Conservation (phyloP, 2,113 vertebrate species). For the Baryphthengus martii region DNA sequence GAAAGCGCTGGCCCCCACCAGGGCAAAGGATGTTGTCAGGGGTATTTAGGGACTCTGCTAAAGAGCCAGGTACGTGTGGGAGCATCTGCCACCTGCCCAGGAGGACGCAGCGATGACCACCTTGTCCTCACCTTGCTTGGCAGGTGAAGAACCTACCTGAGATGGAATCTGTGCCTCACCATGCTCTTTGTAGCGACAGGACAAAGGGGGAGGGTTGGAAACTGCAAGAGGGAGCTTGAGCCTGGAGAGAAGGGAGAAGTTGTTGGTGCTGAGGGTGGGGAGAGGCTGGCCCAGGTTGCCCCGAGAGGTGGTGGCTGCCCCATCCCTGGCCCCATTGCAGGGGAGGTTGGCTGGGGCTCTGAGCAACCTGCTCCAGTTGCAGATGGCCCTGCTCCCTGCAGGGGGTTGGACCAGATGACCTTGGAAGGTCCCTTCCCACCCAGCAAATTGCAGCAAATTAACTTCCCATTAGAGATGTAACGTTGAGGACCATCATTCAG, state of each 20-base stretch:
- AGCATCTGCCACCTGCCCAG: not conserved
- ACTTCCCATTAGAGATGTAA: not conserved
- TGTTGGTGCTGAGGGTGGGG: fast-evolving
- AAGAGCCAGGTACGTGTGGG: fast-evolving
- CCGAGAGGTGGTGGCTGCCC: not conserved
- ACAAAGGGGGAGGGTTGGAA: not conserved
- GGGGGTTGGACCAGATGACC: fast-evolving
- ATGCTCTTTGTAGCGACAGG: fast-evolving
- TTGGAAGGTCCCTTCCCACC: not conserved
- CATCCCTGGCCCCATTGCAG: not conserved
- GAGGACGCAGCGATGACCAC: fast-evolving
- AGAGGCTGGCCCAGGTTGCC: not conserved
- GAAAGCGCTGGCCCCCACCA: not conserved
- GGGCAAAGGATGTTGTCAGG: fast-evolving
- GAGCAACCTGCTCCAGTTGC: too few species aligned
- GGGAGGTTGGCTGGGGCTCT: fast-evolving
- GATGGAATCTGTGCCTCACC: not conserved
- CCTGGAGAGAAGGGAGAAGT: not conserved
- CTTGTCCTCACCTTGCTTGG: not conserved
- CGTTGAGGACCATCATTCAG: not conserved
- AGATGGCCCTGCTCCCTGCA: not conserved
- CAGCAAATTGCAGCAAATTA: not conserved
- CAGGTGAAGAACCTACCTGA: not conserved
- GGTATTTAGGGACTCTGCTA: not conserved
- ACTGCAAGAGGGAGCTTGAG: not conserved